Conservation (phyloP, 2,888 invertebrate species). For the Philonicus albiceps region DNA sequence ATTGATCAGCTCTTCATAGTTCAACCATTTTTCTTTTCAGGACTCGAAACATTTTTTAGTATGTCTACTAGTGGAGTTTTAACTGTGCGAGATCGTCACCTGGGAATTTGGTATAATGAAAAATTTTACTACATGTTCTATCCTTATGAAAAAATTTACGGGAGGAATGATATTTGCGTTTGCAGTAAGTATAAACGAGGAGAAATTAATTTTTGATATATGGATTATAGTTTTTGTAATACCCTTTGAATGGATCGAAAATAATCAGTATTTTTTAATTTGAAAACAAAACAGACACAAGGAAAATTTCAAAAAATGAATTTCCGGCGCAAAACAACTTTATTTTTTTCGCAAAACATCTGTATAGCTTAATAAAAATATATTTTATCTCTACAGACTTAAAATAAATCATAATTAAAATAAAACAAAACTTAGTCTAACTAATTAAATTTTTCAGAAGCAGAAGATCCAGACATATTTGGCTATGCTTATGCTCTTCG, state of each 20-base stretch:
- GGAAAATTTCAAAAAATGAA: too few species aligned
- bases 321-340: too few species aligned
- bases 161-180: constrained; percentile 48
- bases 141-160: constrained; percentile 63
- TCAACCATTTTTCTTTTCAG: constrained; percentile 49
- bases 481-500: constrained; percentile 49
- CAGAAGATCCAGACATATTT: constrained; percentile 41
- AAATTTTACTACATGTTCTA: constrained; percentile 67
- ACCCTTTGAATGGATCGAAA: background rate
- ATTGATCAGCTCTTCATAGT: background rate
- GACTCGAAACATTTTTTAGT: constrained; percentile 61
- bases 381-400: too few species aligned
- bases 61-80: constrained; percentile 63
- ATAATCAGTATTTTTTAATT: too few species aligned
- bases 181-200: constrained; percentile 53
- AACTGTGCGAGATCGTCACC: constrained; percentile 67
- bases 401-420: too few species aligned
- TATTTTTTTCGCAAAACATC: too few species aligned
- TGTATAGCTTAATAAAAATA: too few species aligned
- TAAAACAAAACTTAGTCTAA: too few species aligned
- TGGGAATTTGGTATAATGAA: constrained; percentile 67
- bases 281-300: too few species aligned
- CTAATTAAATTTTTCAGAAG: background rate
- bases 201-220: background rate
- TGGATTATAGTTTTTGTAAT: background rate